Base-by-base conservation (phyloP, 2,797 vertebrate species). In the Echiichthys vipera region DNA sequence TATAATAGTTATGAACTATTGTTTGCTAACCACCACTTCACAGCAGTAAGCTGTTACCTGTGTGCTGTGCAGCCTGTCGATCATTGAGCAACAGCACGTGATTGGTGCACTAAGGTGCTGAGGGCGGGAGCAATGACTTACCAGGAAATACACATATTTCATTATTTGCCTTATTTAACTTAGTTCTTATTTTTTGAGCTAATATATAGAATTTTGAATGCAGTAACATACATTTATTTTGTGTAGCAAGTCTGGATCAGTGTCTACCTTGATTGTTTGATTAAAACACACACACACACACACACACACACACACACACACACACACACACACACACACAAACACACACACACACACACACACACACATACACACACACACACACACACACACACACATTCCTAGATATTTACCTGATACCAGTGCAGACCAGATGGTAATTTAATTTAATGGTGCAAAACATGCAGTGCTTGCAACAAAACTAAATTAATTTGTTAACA, bases 31-130 rank as follows among this genome's bases (percentile, higher is more conserved):
- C 9, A 7, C 37, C 7, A 30, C 18, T 17, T 10, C 17, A 37
- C 7, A 1, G 2, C 18, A 32, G 3, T 27, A 42, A 2, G 1
- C 15, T 3, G 2, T 2, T n/a, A n/a, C n/a, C 12, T 14, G 4
- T 36, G 36, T 10, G 11, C 24, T 40, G 2, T 3, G 18, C 25
- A 2, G 27, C 2, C 3, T 47, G 57, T 56, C 18, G 17, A 25
- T 76, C 64, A 59, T 7, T n/a, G 32, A n/a, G 3, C 1, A 20
- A 0, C 24, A 9, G 13, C 45, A 18, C 14, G 0, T 56, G 42
- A 79, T 49, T 74, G 42, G 65, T 65, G 3, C 24, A 55, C n/a
- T 36, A 2, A 32, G 4, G 17, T 4, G 8, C 3, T 4, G 20
- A 45, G 40, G 22, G 8, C 22, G 15, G 37, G 2, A 6, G 22